These are phyloP conservation scores for Microctonus brassicae DNA, from an alignment of 2,888 invertebrate genomes.

Conservation along the genomic window DNA sequence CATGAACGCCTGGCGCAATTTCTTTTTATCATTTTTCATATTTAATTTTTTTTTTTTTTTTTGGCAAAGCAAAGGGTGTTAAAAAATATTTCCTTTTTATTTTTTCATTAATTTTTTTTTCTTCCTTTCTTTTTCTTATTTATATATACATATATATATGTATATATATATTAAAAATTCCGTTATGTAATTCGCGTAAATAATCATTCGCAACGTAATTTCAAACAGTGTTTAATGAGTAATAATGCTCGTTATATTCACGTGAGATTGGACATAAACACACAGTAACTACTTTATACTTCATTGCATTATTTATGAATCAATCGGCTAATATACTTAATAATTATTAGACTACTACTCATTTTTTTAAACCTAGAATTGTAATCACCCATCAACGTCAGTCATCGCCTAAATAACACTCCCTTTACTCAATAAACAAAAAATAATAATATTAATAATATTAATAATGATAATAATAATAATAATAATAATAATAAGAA, in stretches of 20 bases:
- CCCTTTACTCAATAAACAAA: slow-evolving; percentile 51
- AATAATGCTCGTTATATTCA: slow-evolving; percentile 69
- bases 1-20: background rate
- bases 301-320: slow-evolving; percentile 70
- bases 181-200: slow-evolving; percentile 48
- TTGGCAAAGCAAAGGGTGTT: slow-evolving; percentile 17
- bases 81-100: background rate
- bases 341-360: slow-evolving; percentile 68
- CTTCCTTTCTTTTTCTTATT: slow-evolving; percentile 40
- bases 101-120: slow-evolving; percentile 24
- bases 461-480: slow-evolving; percentile 26
- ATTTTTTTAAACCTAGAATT: slow-evolving; percentile 66
- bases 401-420: slow-evolving; percentile 64
- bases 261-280: slow-evolving; percentile 70
- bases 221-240: slow-evolving; percentile 65
- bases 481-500: slow-evolving; percentile 40
- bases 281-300: slow-evolving; percentile 66
- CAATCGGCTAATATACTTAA: slow-evolving; percentile 70
- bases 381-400: slow-evolving; percentile 69
- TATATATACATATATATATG: slow-evolving; percentile 35
- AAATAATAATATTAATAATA: slow-evolving; percentile 25
- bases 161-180: slow-evolving; percentile 41
- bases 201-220: slow-evolving; percentile 63
- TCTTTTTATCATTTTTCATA: too few relatives aligned
- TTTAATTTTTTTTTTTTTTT: background rate